phyloP scores from a whole-genome alignment of 2,113 vertebrate species.

The Saccopteryx leptura region DNA sequence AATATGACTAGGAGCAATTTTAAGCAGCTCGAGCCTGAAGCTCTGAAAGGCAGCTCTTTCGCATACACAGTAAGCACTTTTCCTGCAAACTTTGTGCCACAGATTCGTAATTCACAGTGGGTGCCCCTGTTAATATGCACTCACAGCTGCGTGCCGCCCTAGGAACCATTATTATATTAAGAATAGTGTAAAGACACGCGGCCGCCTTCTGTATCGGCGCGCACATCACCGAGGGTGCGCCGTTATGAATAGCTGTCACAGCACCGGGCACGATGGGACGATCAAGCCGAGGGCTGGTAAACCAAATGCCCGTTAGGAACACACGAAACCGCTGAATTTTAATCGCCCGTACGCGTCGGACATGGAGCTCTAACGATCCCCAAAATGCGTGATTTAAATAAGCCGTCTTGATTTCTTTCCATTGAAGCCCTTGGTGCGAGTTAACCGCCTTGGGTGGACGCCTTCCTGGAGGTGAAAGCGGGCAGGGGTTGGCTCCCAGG shows the following conservation, averaged over 20 bases:
- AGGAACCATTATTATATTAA: slow-evolving; percentile 84
- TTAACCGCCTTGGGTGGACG: slow-evolving; percentile 66
- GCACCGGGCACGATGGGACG: slow-evolving; percentile 65
- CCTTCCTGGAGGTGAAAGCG: background rate
- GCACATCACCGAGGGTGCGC: slow-evolving; percentile 63
- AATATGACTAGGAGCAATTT: slow-evolving; percentile 79
- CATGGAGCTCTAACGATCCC: slow-evolving; percentile 73
- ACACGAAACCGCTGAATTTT: slow-evolving; percentile 79
- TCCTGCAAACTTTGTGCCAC: slow-evolving; percentile 79
- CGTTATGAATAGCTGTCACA: slow-evolving; percentile 71
- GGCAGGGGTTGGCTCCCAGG: background rate
- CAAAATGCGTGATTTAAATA: slow-evolving; percentile 75
- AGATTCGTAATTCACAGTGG: slow-evolving; percentile 83
- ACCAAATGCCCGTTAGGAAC: slow-evolving; percentile 76
- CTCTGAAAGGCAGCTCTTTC: slow-evolving; percentile 77
- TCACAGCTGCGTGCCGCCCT: slow-evolving; percentile 78
- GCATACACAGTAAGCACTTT: slow-evolving; percentile 82
- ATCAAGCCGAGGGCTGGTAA: slow-evolving; percentile 60
- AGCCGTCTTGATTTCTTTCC: slow-evolving; percentile 70
- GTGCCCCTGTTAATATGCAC: slow-evolving; percentile 80
- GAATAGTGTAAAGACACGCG: slow-evolving; percentile 84
- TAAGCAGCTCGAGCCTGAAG: slow-evolving; percentile 71
- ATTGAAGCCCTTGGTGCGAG: slow-evolving; percentile 78
- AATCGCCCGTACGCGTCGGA: slow-evolving; percentile 72
- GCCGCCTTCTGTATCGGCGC: slow-evolving; percentile 76